phyloP scores from a whole-genome alignment of 2,888 invertebrate genomes.

The Troides helena region DNA sequence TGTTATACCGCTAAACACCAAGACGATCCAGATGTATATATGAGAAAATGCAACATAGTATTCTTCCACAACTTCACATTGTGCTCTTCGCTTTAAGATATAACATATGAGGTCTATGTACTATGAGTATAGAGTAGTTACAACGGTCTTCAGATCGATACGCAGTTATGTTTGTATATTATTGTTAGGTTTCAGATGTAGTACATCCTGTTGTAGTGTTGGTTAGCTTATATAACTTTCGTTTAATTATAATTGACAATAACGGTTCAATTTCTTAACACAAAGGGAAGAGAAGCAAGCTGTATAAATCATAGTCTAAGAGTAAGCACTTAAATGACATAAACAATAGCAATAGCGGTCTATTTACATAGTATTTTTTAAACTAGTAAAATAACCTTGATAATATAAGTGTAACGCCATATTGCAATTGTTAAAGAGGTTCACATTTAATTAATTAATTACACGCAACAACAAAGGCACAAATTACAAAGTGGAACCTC shows the following conservation, averaged over 20 bases:
- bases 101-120: not conserved
- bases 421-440: constrained; percentile 1
- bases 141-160: not conserved
- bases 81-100: not conserved
- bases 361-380: not conserved
- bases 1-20: not conserved
- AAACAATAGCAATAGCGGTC: not conserved
- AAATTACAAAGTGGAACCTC: constrained; percentile 20
- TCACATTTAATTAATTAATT: constrained; percentile 13
- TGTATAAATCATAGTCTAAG: not conserved
- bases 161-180: not conserved
- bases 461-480: constrained; percentile 1
- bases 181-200: not conserved
- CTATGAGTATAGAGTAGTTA: not conserved
- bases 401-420: not conserved
- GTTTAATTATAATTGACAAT: too few species aligned
- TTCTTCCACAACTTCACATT: not conserved
- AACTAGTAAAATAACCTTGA: not conserved
- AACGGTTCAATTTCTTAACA: not conserved
- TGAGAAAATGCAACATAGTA: not conserved
- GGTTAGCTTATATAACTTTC: too few species aligned
- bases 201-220: too few species aligned
- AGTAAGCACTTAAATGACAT: not conserved
- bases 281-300: not conserved
- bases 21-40: too few species aligned